A percentile compares a stretch with the other conserved stretches of the same genome.
Evolutionary conservation across 2,888 invertebrate genomes (phyloP).

Genomic region (Eilema griseolum): DNA sequence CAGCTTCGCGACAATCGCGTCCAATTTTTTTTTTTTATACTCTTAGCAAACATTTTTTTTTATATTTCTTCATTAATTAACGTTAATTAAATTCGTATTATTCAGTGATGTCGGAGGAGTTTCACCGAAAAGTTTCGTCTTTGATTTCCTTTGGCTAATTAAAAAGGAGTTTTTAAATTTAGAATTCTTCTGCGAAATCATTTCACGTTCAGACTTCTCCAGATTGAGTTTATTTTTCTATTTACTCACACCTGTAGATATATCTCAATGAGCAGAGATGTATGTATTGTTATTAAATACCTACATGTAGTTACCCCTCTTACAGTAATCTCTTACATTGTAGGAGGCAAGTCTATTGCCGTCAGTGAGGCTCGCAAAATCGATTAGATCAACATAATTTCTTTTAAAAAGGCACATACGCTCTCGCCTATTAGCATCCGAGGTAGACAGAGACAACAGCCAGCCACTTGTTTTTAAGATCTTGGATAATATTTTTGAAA

Average conservation of each 20-base stretch:
- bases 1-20: slow-evolving; percentile 47
- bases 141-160: slow-evolving; percentile 59
- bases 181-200: slow-evolving; percentile 47
- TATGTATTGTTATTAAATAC: too few species aligned
- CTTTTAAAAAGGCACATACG: too few species aligned
- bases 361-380: too few species aligned
- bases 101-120: slow-evolving; percentile 51
- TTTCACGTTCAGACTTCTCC: slow-evolving; percentile 34
- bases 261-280: too few species aligned
- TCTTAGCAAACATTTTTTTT: slow-evolving; percentile 42
- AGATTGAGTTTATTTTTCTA: slow-evolving; percentile 23
- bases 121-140: slow-evolving; percentile 51
- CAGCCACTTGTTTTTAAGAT: too few species aligned
- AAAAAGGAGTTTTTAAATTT: slow-evolving; percentile 56
- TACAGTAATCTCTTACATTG: too few species aligned
- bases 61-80: slow-evolving; percentile 54
- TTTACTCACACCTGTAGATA: not conserved
- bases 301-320: too few species aligned
- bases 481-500: too few species aligned
- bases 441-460: too few species aligned
- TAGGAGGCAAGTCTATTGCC: too few species aligned
- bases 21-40: slow-evolving; percentile 57
- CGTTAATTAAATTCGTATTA: slow-evolving; percentile 73
- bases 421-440: too few species aligned
- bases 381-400: too few species aligned